Conservation (phyloP, 2,797 vertebrate species). For the Acipenser oxyrinchus region DNA sequence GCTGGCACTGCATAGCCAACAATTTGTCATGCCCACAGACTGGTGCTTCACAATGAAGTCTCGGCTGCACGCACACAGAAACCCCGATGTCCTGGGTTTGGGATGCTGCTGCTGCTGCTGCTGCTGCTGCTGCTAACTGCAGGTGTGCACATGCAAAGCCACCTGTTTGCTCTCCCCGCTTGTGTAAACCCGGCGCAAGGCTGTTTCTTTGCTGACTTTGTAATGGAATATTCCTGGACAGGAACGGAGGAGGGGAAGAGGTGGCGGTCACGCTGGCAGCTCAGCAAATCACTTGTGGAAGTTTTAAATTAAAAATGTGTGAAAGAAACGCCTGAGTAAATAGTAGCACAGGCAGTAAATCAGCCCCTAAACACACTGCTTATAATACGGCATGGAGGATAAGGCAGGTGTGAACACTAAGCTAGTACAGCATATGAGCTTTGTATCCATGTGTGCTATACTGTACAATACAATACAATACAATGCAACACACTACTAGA, state of each 20-base stretch:
- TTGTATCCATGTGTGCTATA: slow-evolving; percentile 16
- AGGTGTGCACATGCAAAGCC: background rate
- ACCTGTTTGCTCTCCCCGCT: slow-evolving; percentile 18
- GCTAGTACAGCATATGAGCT: slow-evolving; percentile 21
- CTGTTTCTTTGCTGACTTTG: slow-evolving; percentile 6
- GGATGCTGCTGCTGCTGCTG: too few relatives aligned
- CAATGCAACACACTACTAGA: too few relatives aligned
- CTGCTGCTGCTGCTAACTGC: too few relatives aligned
- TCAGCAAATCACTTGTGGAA: slow-evolving; percentile 26
- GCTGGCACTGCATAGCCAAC: too few relatives aligned
- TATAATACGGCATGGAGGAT: slow-evolving; percentile 16
- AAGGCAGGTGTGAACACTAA: slow-evolving; percentile 6
- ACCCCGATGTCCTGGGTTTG: background rate
- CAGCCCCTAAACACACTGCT: slow-evolving; percentile 21
- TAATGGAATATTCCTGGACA: slow-evolving; percentile 22
- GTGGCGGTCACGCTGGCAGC: slow-evolving; percentile 16
- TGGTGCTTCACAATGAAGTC: too few relatives aligned
- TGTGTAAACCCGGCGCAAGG: slow-evolving; percentile 15
- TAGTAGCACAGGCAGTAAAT: slow-evolving; percentile 13
- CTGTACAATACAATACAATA: too few relatives aligned
- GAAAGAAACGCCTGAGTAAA: slow-evolving; percentile 19
- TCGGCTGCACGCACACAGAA: background rate
- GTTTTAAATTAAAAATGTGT: slow-evolving; percentile 28
- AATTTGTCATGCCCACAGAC: too few relatives aligned
- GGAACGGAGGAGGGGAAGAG: background rate